A percentile compares a stretch with the other conserved stretches of the same genome.
Evolutionary conservation across 53 echinoderm and acorn worm genomes (phyloP).

Genomic region (Patiria pectinifera): DNA sequence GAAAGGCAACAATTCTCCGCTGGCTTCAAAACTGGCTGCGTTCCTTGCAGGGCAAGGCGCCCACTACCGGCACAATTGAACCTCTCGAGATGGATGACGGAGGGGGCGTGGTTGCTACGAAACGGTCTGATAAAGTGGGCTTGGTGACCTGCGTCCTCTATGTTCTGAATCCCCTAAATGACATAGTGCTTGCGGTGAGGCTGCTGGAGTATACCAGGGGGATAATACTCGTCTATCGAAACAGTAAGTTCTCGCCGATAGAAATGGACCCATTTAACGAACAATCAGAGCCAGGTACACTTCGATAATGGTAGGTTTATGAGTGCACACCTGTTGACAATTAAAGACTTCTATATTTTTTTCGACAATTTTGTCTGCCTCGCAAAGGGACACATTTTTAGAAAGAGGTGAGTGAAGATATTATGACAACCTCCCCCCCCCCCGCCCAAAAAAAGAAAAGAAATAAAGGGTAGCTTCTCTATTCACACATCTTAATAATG

Average conservation of each 20-base stretch:
- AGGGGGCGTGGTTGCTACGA: slow-evolving; percentile 26
- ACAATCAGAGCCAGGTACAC: too few species aligned
- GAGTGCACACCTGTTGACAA: too few species aligned
- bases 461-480: too few species aligned
- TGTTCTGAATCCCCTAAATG: slow-evolving; percentile 5
- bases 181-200: not conserved
- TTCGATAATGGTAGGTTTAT: too few species aligned
- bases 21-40: not conserved
- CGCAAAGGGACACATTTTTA: not conserved
- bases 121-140: slow-evolving; percentile 1
- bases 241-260: not conserved
- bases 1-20: not conserved
- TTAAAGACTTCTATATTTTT: not conserved
- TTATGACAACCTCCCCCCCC: too few species aligned
- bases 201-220: not conserved
- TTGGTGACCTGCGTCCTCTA: slow-evolving; percentile 29
- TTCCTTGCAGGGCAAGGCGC: slow-evolving; percentile 2
- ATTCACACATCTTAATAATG: too few species aligned
- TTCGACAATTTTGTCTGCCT: not conserved
- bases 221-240: not conserved
- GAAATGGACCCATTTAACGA: too few species aligned
- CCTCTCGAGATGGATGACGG: not conserved
- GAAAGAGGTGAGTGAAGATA: too few species aligned
- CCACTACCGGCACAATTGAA: not conserved
- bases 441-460: too few species aligned